phyloP scores from a whole-genome alignment of 2,888 invertebrate genomes.

The Argyra leucocephala region DNA sequence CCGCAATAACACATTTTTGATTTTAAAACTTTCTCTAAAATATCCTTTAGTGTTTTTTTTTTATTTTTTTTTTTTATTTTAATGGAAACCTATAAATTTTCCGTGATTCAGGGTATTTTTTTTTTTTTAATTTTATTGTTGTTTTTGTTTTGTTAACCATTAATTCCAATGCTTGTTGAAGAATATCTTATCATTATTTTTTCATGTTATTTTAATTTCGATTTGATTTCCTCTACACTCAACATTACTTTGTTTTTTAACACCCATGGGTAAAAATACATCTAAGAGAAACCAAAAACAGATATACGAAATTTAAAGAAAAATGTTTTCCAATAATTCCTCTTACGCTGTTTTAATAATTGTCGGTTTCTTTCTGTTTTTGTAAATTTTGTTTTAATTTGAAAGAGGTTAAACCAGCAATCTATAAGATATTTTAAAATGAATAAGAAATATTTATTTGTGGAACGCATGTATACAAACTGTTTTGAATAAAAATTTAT shows the following conservation, averaged over 20 bases:
- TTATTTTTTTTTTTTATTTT: background rate
- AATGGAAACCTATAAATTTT: slow-evolving; percentile 1
- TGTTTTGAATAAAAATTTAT: no score
- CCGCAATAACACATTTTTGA: background rate
- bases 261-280: background rate
- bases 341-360: background rate
- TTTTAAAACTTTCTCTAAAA: background rate
- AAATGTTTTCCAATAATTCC: background rate
- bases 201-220: background rate
- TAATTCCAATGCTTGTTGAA: background rate
- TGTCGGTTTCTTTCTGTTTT: background rate
- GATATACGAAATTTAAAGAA: background rate
- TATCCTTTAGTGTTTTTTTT: background rate
- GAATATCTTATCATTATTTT: background rate
- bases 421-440: no score
- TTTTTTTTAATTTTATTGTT: background rate
- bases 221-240: no score
- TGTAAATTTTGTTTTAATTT: no score
- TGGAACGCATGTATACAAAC: no score
- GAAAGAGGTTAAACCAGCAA: no score
- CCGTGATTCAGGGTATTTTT: background rate
- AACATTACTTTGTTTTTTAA: background rate
- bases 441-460: no score
- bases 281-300: background rate
- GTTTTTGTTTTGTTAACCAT: no score